Base-by-base conservation (phyloP, 2,113 vertebrate genomes). In the Perca fluviatilis region DNA sequence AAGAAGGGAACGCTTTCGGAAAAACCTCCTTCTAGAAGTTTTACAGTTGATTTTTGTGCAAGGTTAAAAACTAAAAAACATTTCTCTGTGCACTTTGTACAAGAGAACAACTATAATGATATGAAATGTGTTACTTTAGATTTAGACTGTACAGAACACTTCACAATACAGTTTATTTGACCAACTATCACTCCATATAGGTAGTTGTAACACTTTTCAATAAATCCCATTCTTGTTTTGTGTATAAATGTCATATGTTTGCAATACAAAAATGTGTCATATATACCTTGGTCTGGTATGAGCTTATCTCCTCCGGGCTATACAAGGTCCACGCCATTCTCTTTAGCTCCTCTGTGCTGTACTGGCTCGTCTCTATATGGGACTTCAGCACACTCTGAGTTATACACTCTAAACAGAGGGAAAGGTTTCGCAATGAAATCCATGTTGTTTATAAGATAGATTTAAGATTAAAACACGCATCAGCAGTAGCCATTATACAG, bases 311-410 rank as follows among this genome's bases (percentile, higher is more conserved):
- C 62, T 98, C 97, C 0, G 95, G 94, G n/a, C 92, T 94, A 77
- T 98, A 96, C 62, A 96, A 85, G 40, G 91, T 96, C 97, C 97
- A 97, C 0, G 92, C 95, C 76, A 98, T 91, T 81, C 94, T 95
- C 91, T 97, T 97, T 65, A 98, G 94, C 88, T 98, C 97, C 85
- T 98, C 97, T 0, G 93, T 89, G 0, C 95, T 96, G 94, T 97
- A 97, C 89, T 97, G 97, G 83, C 96, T 97, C 0, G 97, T 98
- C 92, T 98, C 97, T 47, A 96, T 88, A 74, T 98, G 97, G 0
- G 97, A 98, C 90, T 97, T 97, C 73, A 97, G 92, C 92, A 98
- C 96, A 19, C 95, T 98, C 93, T 98, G 97, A 13, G 95, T 95
- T 30, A 97, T 93, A 2, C 89, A 94, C 70, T 98, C 97, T 98